Evolutionary conservation across 1,140 invertebrate genomes (phyloP), one percentile per base, ranked within the genome.

Genomic region (Oryzaephilus surinamensis): DNA sequence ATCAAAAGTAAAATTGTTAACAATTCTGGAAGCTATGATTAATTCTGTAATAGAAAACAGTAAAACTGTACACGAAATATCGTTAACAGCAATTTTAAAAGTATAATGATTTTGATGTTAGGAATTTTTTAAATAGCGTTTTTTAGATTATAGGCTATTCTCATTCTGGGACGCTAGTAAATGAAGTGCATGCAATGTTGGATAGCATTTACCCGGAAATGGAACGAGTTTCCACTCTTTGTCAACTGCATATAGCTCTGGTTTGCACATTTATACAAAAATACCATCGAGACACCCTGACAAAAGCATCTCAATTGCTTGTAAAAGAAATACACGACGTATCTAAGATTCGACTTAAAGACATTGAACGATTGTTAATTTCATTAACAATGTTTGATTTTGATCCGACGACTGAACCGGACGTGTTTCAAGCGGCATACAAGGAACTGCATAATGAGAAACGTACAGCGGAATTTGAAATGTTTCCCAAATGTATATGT

Each of bases 351-450:
- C 63, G 76, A 33, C 29, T 79, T 0, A 80, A 81, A 60, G 77
- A 81, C 45, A 52, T 79, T 6, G 77, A 80, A 58, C 62, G 76
- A 39, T 54, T 78, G 2, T 43, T 68, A 3, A 64, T 70, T 37
- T 54, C 58, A 2, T 55, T 76, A 13, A 57, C 55, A 3, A 60
- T 67, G 38, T 73, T 71, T 21, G 65, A 73, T 50, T 57, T 63
- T 31, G 38, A 59, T 8, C 61, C 62, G 7, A 63, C 39, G 6
- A 64, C 2, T 3, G 5, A 11, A 24, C 11, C 23, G 23, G 23
- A 6, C 23, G 23, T n/a, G 11, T 24, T 24, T n/a, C n/a, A n/a
- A 8, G 46, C 50, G 11, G 55, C 74, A 5, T 39, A 68, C 4
- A 29, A 67, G 3, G 55, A 75, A 51, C 18, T 80, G 5, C 54